Conservation (phyloP, 2,113 vertebrate genomes). For the Chaenogobius annularis region DNA sequence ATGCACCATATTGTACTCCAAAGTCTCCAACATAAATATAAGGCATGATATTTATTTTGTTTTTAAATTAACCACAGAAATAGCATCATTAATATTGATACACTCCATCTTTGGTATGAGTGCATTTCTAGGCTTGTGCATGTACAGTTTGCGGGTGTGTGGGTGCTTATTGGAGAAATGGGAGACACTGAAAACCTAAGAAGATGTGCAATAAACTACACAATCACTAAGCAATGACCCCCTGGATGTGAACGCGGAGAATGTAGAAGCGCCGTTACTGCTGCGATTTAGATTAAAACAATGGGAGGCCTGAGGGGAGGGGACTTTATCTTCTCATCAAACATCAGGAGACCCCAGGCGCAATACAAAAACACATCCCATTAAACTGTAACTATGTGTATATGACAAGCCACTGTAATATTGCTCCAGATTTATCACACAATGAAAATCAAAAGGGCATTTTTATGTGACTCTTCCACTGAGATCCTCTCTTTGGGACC, state of each 20-base stretch:
- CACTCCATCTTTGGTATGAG: conserved; percentile 20
- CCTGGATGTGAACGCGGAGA: conserved; percentile 61
- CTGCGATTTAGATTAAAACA: conserved; percentile 15
- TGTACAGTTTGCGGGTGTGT: conserved; percentile 19
- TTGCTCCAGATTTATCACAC: conserved; percentile 40
- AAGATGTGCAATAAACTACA: conserved; percentile 19
- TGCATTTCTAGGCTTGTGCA: conserved; percentile 21
- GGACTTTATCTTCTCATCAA: conserved; percentile 23
- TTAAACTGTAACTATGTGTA: conserved; percentile 51
- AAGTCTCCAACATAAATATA: conserved; percentile 26
- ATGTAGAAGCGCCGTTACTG: conserved; percentile 57
- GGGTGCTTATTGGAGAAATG: background rate
- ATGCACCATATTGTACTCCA: conserved; percentile 39
- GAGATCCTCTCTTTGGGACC: conserved; percentile 39
- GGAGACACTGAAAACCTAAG: conserved; percentile 6
- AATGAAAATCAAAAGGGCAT: conserved; percentile 63
- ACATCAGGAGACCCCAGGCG: conserved; percentile 10
- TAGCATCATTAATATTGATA: background rate
- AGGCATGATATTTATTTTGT: conserved; percentile 45
- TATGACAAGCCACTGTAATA: conserved; percentile 50
- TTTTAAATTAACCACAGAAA: conserved; percentile 5
- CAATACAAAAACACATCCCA: conserved; percentile 17
- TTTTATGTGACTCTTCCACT: conserved; percentile 51
- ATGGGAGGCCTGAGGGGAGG: conserved; percentile 10
- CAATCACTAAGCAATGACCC: conserved; percentile 63